Conservation (phyloP, 2,888 invertebrate genomes). For the Cantharis lateralis region DNA sequence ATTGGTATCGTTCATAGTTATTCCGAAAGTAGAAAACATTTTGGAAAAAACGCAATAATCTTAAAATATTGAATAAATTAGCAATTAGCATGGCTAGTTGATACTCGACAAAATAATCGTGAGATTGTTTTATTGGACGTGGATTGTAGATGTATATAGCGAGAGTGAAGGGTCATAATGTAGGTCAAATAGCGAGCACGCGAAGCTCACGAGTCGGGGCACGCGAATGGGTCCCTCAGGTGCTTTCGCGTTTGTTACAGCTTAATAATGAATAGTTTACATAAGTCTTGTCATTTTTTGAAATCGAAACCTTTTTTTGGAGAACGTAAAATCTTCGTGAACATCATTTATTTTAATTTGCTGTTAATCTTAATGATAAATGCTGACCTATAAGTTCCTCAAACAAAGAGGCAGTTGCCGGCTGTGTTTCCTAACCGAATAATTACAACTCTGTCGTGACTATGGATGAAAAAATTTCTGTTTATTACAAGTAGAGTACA, state of each 20-base stretch:
- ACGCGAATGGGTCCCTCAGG: conserved; percentile 37
- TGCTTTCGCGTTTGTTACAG: conserved; percentile 20
- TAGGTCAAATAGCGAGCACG: conserved; percentile 52
- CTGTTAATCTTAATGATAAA: not conserved
- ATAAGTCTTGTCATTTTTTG: conserved; percentile 7
- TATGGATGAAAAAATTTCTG: conserved; percentile 32
- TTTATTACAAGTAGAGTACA: conserved; percentile 37
- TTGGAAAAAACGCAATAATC: not conserved
- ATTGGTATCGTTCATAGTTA: not conserved
- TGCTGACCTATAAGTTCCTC: not conserved
- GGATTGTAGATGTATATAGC: conserved; percentile 37
- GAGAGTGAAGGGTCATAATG: conserved; percentile 52
- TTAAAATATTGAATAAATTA: not conserved
- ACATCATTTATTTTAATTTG: conserved; percentile 1
- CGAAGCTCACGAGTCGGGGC: conserved; percentile 50
- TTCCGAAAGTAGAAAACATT: not conserved
- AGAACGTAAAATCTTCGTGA: not conserved
- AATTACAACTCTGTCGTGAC: conserved; percentile 36
- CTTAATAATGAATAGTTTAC: conserved; percentile 24
- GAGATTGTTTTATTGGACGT: conserved; percentile 33
- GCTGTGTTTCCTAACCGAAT: conserved; percentile 32
- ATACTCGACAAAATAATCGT: conserved; percentile 7
- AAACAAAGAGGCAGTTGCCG: conserved; percentile 27
- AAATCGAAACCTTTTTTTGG: not conserved
- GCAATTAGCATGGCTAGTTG: not conserved